Evolutionary conservation across 2,113 vertebrate species (phyloP).

Genomic region (Podarcis raffonei): DNA sequence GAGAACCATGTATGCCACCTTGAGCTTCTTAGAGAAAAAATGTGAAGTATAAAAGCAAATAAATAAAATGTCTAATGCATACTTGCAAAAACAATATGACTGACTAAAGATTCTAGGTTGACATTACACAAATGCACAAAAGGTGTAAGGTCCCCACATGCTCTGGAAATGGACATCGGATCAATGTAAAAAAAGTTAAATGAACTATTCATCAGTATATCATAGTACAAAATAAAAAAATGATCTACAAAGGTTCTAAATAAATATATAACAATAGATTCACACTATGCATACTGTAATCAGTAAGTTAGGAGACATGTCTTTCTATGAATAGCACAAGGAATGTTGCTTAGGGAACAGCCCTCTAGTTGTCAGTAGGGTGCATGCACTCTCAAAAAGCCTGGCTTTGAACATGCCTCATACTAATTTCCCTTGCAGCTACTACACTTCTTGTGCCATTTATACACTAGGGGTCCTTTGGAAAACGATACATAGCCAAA

Average conservation of each 20-base stretch:
- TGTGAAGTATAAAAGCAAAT: no score
- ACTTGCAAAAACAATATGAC: background rate
- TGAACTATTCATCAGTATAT: background rate
- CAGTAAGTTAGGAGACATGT: background rate
- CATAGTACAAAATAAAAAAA: background rate
- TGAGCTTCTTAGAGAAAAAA: no score
- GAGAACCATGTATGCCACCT: no score
- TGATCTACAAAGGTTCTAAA: background rate
- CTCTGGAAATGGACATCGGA: background rate
- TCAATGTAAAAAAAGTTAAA: background rate
- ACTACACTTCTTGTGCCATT: background rate
- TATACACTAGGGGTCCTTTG: background rate
- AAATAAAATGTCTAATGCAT: background rate
- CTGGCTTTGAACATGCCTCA: background rate
- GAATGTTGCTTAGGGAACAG: background rate
- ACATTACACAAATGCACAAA: conserved; percentile 6
- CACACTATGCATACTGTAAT: background rate
- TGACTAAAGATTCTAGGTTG: conserved; percentile 11
- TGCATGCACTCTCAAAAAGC: background rate
- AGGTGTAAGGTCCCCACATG: background rate
- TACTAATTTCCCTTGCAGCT: background rate
- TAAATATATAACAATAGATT: background rate
- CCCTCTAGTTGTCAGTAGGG: background rate
- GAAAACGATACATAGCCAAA: background rate
- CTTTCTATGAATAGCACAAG: background rate